These are phyloP conservation scores for Tragelaphus buxtoni DNA, from an alignment of 2,113 vertebrate genomes.

Conservation along the genomic window DNA sequence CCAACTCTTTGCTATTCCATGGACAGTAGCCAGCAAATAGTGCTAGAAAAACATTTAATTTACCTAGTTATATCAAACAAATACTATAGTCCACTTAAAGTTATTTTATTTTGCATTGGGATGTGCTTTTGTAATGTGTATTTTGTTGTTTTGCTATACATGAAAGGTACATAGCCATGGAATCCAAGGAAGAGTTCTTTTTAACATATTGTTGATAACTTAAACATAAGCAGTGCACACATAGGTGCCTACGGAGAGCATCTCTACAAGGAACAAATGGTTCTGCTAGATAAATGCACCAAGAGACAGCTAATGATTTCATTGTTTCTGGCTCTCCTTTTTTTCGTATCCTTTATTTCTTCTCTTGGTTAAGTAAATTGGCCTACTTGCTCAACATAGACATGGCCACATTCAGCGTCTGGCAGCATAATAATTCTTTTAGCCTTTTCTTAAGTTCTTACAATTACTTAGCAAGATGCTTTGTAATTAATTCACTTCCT, in stretches of 20 bases:
- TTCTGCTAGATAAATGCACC: not conserved
- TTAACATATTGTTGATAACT: not conserved
- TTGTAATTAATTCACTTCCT: constrained; percentile 35
- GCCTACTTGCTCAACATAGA: not conserved
- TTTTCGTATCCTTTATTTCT: not conserved
- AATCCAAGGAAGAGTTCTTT: not conserved
- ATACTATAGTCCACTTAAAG: not conserved
- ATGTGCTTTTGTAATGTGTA: not conserved
- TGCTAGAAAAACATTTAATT: not conserved
- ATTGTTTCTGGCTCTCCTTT: not conserved
- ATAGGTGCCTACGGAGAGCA: not conserved
- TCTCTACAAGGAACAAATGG: not conserved
- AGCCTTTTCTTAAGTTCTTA: not conserved
- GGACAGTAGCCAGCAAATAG: not conserved
- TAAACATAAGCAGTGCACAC: not conserved
- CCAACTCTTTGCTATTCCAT: not conserved
- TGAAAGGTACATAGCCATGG: not conserved
- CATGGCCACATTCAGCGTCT: not conserved
- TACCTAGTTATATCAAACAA: not conserved
- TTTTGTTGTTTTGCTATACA: not conserved
- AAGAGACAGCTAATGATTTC: not conserved
- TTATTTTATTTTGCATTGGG: not conserved
- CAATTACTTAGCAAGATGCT: not conserved
- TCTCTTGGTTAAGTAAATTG: not conserved
- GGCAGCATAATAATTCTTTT: not conserved